phyloP scores from a whole-genome alignment of 1,140 invertebrate genomes.

The Hyposmocoma kahamanoa region DNA sequence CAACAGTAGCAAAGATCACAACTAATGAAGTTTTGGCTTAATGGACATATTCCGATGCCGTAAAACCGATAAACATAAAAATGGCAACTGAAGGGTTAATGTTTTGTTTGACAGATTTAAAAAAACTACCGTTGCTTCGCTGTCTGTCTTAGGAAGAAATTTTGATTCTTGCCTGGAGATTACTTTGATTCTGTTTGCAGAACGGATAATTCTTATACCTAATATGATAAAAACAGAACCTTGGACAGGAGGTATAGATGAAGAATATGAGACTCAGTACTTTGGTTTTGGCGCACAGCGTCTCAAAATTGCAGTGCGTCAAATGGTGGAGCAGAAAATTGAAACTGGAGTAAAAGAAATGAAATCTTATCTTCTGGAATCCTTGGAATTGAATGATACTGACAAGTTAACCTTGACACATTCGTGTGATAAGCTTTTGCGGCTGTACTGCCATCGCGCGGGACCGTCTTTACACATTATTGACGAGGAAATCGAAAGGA shows the following conservation, averaged over 20 bases:
- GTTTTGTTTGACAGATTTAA: too few relatives aligned
- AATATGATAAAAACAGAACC: slow-evolving; percentile 48
- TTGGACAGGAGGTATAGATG: slow-evolving; percentile 58
- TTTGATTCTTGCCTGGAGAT: too few relatives aligned
- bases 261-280: slow-evolving; percentile 64
- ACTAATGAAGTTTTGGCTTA: too few relatives aligned
- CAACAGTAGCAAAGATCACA: too few relatives aligned
- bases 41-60: too few relatives aligned
- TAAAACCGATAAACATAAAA: too few relatives aligned
- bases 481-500: slow-evolving; percentile 51
- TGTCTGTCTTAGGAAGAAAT: too few relatives aligned
- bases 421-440: slow-evolving; percentile 52
- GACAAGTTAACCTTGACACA: slow-evolving; percentile 47
- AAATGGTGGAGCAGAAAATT: slow-evolving; percentile 67
- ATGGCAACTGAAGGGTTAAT: too few relatives aligned
- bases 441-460: slow-evolving; percentile 47
- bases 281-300: slow-evolving; percentile 62
- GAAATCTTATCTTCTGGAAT: slow-evolving; percentile 49
- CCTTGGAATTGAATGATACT: slow-evolving; percentile 49
- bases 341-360: slow-evolving; percentile 46
- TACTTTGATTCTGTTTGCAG: too few relatives aligned
- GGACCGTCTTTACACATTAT: slow-evolving; percentile 43
- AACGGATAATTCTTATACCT: too few relatives aligned
- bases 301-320: slow-evolving; percentile 53
- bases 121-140: too few relatives aligned